Evolutionary conservation across 2,888 invertebrate genomes (phyloP).

Genomic region (Gari tellinella): DNA sequence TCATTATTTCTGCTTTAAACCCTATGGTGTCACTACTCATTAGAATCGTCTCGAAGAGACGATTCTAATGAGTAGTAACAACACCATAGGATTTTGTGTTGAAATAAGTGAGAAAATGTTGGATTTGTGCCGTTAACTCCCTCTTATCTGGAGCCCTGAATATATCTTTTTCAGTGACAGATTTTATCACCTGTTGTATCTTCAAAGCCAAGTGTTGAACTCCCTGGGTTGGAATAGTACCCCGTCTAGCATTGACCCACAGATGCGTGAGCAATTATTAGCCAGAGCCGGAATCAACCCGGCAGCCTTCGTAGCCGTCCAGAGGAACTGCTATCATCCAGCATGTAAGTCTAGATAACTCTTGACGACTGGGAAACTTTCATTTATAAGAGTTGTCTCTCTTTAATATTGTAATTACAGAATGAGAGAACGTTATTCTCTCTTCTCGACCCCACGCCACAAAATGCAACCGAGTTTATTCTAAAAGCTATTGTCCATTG

Average conservation of each 20-base stretch:
- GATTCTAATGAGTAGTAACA: too few relatives aligned
- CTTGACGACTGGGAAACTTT: neutral
- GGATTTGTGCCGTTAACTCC: too few relatives aligned
- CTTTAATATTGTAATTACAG: neutral
- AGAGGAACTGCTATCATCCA: conserved; percentile 50
- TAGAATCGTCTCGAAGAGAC: too few relatives aligned
- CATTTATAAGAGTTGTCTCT: neutral
- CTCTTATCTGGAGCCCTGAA: too few relatives aligned
- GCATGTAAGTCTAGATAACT: conserved; percentile 46
- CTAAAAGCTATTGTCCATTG: too few relatives aligned
- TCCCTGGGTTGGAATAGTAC: conserved; percentile 43
- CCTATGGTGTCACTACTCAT: too few relatives aligned
- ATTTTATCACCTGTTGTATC: conserved; percentile 20
- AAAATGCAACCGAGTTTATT: too few relatives aligned
- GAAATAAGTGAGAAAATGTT: too few relatives aligned
- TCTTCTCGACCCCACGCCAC: neutral
- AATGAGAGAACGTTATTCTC: neutral
- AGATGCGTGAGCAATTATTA: conserved; percentile 35
- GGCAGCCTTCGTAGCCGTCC: conserved; percentile 46
- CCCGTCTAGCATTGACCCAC: conserved; percentile 42
- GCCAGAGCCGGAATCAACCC: conserved; percentile 11
- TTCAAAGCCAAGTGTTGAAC: conserved; percentile 44
- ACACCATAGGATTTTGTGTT: too few relatives aligned
- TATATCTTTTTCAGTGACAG: conserved; percentile 44
- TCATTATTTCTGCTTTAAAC: too few relatives aligned